Evolutionary conservation across 23 tunicate genomes (phyloP), one percentile per base, ranked within the genome.

Genomic region (Halocynthia roretzi): DNA sequence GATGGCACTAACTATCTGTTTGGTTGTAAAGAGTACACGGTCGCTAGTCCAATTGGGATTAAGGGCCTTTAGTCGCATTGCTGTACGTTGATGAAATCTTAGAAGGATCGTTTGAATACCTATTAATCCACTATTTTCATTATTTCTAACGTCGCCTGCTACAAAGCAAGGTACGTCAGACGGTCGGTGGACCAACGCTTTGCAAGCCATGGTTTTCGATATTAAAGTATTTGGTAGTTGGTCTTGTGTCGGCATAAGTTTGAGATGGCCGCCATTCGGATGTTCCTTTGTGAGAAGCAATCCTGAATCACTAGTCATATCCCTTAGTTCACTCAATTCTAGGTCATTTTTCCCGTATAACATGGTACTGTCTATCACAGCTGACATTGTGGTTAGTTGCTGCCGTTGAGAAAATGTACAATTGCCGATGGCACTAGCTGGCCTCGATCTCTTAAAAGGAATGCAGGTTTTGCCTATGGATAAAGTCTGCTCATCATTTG

Each of bases 41-140:
- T 72, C 71, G 11, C 75, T 56, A 44, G 75, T 67, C 98, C 93
- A 93, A 50, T 53, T 52, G 5, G 87, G 87, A 74, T 93, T 93
- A 14, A 81, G 58, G 19, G 51, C 23, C 6, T 79, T 68, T 9
- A 93, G 68, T 54, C 54, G 80, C 31, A 62, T 93, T 14, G 76
- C 88, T 8, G 86, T 62, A 23, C 50, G 71, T 67, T 93, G 86
- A 61, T 93, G 98, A 19, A 86, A 80, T 7, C 84, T 78, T 80
- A 85, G 74, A 71, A 84, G 63, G 53, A 86, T 51, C 10, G 98
- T 93, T 56, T 93, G 98, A 63, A 81, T 85, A 7, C 93, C 54
- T 6, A 63, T 52, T 75, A 93, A 84, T 10, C 81, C 98, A 51
- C 64, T 56, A 70, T 93, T 93, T 83, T 93, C 98, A 77, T 86